Conservation (phyloP, 2,797 vertebrate genomes). For the Cheirogaleus major region DNA sequence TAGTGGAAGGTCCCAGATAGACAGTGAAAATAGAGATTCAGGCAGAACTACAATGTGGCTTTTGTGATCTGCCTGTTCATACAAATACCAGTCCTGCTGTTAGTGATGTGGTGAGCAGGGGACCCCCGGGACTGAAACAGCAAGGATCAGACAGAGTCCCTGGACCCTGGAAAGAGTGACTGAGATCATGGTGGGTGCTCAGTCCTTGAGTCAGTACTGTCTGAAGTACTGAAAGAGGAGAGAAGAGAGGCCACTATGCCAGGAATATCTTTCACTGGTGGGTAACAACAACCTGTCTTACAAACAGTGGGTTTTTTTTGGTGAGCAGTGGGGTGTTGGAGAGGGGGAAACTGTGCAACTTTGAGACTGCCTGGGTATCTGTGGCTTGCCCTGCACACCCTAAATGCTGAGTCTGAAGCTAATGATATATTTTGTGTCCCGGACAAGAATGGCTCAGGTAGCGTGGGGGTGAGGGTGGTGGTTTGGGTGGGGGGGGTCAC, state of each 20-base stretch:
- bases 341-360: not conserved
- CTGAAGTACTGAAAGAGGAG: not conserved
- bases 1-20: not conserved
- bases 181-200: not conserved
- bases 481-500: not conserved
- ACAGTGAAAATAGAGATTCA: not conserved
- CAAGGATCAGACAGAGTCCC: not conserved
- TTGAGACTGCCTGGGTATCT: not conserved
- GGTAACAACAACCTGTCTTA: not conserved
- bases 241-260: not conserved
- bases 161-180: not conserved
- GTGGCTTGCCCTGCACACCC: not conserved
- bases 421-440: not conserved
- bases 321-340: not conserved
- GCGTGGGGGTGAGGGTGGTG: not conserved
- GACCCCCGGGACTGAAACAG: not conserved
- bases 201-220: not conserved
- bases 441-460: not conserved
- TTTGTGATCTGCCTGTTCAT: not conserved
- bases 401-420: not conserved
- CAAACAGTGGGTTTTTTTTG: not conserved
- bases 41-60: not conserved
- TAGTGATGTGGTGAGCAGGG: not conserved
- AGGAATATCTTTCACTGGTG: not conserved
- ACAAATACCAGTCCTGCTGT: not conserved